phyloP scores from a whole-genome alignment of 2,113 vertebrate species.

The Nibea coibor region DNA sequence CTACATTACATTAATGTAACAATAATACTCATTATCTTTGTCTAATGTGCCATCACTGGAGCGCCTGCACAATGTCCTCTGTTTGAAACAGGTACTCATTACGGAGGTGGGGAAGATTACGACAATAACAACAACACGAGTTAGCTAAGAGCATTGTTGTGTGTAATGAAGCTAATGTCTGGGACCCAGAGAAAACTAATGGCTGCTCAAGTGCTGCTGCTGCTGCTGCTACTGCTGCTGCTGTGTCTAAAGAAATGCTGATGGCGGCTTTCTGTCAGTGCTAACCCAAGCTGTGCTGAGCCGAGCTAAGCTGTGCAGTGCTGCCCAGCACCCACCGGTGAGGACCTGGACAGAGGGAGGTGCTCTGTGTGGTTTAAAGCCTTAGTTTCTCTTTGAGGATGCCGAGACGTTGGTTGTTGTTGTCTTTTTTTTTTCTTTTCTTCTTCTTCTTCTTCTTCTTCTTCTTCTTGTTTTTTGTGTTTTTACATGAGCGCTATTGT shows the following conservation, averaged over 20 bases:
- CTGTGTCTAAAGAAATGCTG: conserved; percentile 69
- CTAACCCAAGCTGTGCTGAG: conserved; percentile 70
- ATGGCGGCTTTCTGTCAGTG: conserved; percentile 74
- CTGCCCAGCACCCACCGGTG: conserved; percentile 73
- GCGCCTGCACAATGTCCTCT: conserved; percentile 44
- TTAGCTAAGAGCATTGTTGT: conserved; percentile 70
- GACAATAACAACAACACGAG: conserved; percentile 58
- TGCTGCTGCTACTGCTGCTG: conserved; percentile 51
- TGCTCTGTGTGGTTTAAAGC: conserved; percentile 97
- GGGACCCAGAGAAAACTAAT: conserved; percentile 76
- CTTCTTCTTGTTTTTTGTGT: neutral
- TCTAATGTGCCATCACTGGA: conserved; percentile 47
- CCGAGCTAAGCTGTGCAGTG: conserved; percentile 74
- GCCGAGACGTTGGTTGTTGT: conserved; percentile 79
- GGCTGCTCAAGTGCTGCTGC: conserved; percentile 76
- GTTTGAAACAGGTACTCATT: conserved; percentile 49
- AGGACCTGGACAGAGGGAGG: conserved; percentile 98
- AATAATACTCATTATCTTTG: conserved; percentile 64
- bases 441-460: neutral
- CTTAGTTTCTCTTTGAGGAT: conserved; percentile 95
- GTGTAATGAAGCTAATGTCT: conserved; percentile 59
- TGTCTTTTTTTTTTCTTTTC: conserved; percentile 9
- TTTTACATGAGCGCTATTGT: conserved; percentile 87
- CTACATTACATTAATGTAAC: conserved; percentile 39
- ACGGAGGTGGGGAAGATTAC: conserved; percentile 50